Percentiles rank a stretch among this genome's conserved stretches.
phyloP scores from a whole-genome alignment of 2,888 invertebrate species.

The Melanchra persicariae region DNA sequence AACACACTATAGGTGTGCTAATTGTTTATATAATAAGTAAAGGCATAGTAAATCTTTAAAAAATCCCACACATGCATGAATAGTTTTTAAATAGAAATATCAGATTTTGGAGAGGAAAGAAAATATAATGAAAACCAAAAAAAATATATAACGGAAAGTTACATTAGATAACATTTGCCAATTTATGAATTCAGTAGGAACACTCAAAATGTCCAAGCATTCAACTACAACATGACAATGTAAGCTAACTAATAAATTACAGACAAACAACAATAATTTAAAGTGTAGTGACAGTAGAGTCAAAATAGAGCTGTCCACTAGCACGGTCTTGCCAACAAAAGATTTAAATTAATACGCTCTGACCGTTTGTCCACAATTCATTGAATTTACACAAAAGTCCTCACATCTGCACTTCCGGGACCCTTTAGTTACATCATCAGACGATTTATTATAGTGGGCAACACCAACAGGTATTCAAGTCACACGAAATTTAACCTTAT shows the following conservation, averaged over 20 bases:
- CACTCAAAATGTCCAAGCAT: constrained; percentile 6
- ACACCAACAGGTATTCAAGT: neutral
- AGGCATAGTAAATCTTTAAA: no score
- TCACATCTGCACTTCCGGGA: constrained; percentile 76
- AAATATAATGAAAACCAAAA: no score
- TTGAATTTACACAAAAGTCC: constrained; percentile 67
- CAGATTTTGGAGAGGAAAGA: no score
- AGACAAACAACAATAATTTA: constrained; percentile 28
- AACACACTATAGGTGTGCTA: no score
- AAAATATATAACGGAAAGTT: no score
- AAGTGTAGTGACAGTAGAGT: constrained; percentile 51
- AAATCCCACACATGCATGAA: no score
- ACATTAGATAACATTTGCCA: neutral
- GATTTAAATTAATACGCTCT: constrained; percentile 54
- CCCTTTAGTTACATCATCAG: constrained; percentile 66
- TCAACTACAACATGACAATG: constrained; percentile 12
- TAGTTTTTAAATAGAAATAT: no score
- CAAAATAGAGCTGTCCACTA: constrained; percentile 62
- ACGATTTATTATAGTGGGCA: constrained; percentile 63
- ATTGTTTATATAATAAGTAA: no score
- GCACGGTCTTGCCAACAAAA: constrained; percentile 53
- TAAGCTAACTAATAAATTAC: constrained; percentile 34
- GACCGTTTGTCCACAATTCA: constrained; percentile 68
- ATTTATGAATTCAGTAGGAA: constrained; percentile 15
- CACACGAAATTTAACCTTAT: constrained; percentile 34